These are phyloP conservation scores for Cepaea hortensis DNA, from an alignment of 2,888 invertebrate genomes.

Conservation along the genomic window DNA sequence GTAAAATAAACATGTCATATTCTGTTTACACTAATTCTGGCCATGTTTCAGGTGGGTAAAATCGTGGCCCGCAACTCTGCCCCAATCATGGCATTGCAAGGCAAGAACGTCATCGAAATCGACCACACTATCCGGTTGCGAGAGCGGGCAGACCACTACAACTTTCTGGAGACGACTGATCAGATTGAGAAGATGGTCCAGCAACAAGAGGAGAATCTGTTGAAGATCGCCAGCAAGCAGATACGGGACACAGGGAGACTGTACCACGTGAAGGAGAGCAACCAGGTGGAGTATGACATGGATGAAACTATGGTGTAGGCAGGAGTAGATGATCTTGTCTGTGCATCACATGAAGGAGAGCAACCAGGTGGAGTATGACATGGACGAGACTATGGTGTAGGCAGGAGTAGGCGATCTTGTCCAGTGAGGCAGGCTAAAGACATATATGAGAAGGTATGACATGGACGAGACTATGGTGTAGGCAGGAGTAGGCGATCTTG, in stretches of 20 bases:
- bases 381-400: slow-evolving; percentile 63
- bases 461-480: slow-evolving; percentile 61
- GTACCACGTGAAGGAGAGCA: slow-evolving; percentile 67
- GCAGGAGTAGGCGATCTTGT: no score
- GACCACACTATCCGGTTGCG: slow-evolving; percentile 67
- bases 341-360: background rate
- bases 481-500: no score
- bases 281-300: slow-evolving; percentile 61
- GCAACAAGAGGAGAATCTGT: slow-evolving; percentile 65
- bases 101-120: slow-evolving; percentile 71
- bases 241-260: slow-evolving; percentile 68
- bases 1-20: no score
- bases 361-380: slow-evolving; percentile 59
- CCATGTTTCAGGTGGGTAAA: slow-evolving; percentile 62
- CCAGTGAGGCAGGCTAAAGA: slow-evolving; percentile 18
- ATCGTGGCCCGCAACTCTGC: slow-evolving; percentile 66
- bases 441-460: slow-evolving; percentile 59
- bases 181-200: slow-evolving; percentile 65
- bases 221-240: slow-evolving; percentile 64
- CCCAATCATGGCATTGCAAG: slow-evolving; percentile 66
- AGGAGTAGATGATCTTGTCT: slow-evolving; percentile 22
- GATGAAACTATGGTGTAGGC: slow-evolving; percentile 67
- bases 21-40: no score
- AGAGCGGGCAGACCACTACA: slow-evolving; percentile 65
- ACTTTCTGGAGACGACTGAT: slow-evolving; percentile 62